Conservation (phyloP, 2,113 vertebrate genomes). For the Morone chrysops region DNA sequence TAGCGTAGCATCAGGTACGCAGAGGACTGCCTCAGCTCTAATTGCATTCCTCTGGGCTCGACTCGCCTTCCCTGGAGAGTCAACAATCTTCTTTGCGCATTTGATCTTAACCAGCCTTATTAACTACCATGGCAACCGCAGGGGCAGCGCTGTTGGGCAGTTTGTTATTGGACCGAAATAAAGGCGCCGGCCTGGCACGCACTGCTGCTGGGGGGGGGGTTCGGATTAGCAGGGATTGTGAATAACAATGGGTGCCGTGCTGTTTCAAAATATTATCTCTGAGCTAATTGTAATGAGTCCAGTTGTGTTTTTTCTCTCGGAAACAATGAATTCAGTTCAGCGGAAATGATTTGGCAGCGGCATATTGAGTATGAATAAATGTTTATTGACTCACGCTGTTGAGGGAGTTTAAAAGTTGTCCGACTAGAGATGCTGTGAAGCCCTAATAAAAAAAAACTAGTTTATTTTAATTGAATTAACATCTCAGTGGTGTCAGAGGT, state of each 20-base stretch:
- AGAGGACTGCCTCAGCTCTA: slow-evolving; percentile 46
- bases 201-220: slow-evolving; percentile 19
- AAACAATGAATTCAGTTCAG: slow-evolving; percentile 9
- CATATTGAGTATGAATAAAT: background rate
- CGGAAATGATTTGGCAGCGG: background rate
- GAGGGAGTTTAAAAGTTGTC: background rate
- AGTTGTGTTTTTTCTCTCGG: background rate
- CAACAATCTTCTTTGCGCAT: slow-evolving; percentile 57
- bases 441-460: background rate
- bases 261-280: slow-evolving; percentile 48
- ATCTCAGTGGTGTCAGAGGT: too few relatives aligned
- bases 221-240: slow-evolving; percentile 36
- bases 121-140: slow-evolving; percentile 63
- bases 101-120: slow-evolving; percentile 68
- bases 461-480: background rate
- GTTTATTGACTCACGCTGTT: background rate
- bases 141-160: background rate
- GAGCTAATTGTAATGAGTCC: slow-evolving; percentile 35
- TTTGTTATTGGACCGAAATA: slow-evolving; percentile 56
- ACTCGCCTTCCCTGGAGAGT: slow-evolving; percentile 53
- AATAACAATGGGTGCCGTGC: slow-evolving; percentile 16
- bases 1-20: slow-evolving; percentile 49
- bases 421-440: background rate
- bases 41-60: slow-evolving; percentile 64
- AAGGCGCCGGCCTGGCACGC: slow-evolving; percentile 22